Conservation (phyloP, 2,113 vertebrate genomes). For the Uria aalge region DNA sequence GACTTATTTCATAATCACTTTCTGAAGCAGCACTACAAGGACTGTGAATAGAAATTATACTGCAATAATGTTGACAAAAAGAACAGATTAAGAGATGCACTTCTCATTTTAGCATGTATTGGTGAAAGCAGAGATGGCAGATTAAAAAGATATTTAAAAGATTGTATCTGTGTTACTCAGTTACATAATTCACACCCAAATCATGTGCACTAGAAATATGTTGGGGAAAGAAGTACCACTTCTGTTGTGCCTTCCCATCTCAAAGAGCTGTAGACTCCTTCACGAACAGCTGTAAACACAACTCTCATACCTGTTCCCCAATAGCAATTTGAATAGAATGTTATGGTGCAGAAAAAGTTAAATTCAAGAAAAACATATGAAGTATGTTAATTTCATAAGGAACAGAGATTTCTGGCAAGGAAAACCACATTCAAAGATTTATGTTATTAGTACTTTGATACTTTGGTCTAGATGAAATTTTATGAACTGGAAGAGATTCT, state of each 20-base stretch:
- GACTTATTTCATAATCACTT: not conserved
- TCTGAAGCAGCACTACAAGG: not conserved
- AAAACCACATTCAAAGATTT: not conserved
- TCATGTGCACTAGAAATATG: not conserved
- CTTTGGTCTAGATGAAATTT: not conserved
- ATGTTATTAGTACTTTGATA: not conserved
- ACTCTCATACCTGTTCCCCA: not conserved
- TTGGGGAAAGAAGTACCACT: not conserved
- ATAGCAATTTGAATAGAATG: not conserved
- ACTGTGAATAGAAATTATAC: not conserved
- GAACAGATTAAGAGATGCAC: not conserved
- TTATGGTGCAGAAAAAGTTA: not conserved
- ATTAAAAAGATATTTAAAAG: not conserved
- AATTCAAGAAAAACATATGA: not conserved
- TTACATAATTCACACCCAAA: not conserved
- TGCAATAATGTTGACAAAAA: not conserved
- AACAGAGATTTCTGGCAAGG: not conserved
- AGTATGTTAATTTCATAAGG: not conserved
- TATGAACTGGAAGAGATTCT: not conserved
- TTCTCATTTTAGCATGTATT: not conserved
- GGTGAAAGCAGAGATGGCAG: not conserved
- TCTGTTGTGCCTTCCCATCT: not conserved
- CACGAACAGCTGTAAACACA: not conserved
- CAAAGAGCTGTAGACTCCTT: not conserved
- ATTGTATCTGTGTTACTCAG: not conserved